These are phyloP conservation scores for Heliconius sara DNA, from an alignment of 2,888 invertebrate species.

Conservation along the genomic window DNA sequence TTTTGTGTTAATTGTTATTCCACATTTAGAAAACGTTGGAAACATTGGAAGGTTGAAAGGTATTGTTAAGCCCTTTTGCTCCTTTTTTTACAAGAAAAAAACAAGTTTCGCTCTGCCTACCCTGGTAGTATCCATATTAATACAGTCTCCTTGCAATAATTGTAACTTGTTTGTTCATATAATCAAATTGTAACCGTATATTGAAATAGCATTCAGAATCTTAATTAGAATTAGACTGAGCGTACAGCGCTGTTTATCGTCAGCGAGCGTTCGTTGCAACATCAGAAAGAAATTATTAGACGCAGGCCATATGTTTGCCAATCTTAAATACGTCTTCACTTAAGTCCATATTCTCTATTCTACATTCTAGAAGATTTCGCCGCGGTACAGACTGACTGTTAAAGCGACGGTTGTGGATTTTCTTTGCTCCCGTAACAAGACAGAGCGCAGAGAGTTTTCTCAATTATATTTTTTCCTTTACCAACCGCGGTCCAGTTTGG, in stretches of 20 bases:
- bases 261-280: constrained; percentile 16
- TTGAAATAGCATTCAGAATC: constrained; percentile 40
- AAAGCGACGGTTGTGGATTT: neutral
- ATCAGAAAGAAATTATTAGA: constrained; percentile 23
- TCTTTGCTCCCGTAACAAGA: neutral
- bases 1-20: neutral
- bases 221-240: constrained; percentile 37
- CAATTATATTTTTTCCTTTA: no score
- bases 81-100: neutral
- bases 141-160: neutral
- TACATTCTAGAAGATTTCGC: neutral
- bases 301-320: neutral
- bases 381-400: neutral
- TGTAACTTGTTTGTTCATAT: neutral
- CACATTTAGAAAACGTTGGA: neutral
- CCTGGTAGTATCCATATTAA: neutral
- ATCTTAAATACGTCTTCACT: constrained; percentile 2
- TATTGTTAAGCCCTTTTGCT: neutral
- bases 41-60: neutral
- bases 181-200: constrained; percentile 35
- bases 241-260: constrained; percentile 25
- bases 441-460: no score
- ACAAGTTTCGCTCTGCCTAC: neutral
- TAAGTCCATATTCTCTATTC: neutral
- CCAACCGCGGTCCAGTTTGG: no score